Percentiles rank a stretch among this genome's conserved stretches.
These are phyloP conservation scores for Diabrotica virgifera DNA, from an alignment of 1,140 invertebrate species.

Conservation along the genomic window DNA sequence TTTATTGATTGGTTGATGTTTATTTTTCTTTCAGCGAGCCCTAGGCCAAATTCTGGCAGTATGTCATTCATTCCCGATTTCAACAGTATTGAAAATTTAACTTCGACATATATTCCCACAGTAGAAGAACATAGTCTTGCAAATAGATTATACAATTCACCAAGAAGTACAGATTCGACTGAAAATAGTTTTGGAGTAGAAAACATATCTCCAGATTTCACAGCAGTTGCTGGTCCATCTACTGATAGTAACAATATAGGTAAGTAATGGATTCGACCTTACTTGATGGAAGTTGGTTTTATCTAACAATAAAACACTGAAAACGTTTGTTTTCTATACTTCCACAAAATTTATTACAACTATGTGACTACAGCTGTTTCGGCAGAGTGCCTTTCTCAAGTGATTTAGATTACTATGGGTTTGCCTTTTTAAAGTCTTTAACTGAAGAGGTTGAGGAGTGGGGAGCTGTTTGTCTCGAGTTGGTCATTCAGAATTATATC, in stretches of 20 bases:
- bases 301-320: too few species aligned
- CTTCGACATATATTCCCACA: slow-evolving; percentile 33
- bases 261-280: too few species aligned
- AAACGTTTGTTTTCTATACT: too few species aligned
- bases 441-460: too few species aligned
- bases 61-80: slow-evolving; percentile 14
- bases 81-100: slow-evolving; percentile 26
- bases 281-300: too few species aligned
- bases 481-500: too few species aligned
- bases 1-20: not conserved
- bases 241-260: slow-evolving; percentile 29
- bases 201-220: slow-evolving; percentile 25
- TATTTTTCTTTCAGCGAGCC: slow-evolving; percentile 31
- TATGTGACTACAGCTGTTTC: too few species aligned
- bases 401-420: too few species aligned
- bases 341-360: too few species aligned
- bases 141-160: slow-evolving; percentile 34
- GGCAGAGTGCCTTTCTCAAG: too few species aligned
- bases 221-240: slow-evolving; percentile 35
- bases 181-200: slow-evolving; percentile 24
- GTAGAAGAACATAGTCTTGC: slow-evolving; percentile 35
- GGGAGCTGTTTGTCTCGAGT: too few species aligned
- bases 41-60: slow-evolving; percentile 22
- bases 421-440: too few species aligned
- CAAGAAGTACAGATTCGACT: slow-evolving; percentile 31